Evolutionary conservation across 37 sponge, comb jelly and placozoan genomes (phyloP), one percentile per base, ranked within the genome.

Genomic region (Haliclona indistincta): DNA sequence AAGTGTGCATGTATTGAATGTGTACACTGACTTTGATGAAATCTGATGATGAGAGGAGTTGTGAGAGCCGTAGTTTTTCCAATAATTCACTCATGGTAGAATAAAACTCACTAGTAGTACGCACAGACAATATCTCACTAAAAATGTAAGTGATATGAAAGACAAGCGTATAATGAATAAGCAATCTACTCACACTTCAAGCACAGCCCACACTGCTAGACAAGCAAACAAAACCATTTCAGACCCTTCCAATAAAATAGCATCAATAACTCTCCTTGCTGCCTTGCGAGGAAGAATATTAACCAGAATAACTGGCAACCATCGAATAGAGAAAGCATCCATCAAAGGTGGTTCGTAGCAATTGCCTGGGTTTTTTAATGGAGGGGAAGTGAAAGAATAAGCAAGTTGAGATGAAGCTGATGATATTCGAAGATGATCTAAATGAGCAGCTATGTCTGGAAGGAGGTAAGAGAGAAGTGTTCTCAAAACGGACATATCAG

Each of bases 291-390:
- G 93, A 0, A 96, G 85, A 22, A 86, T 71, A 39, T 82, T 83
- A 40, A 94, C 89, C 63, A 89, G 93, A 41, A 92, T 63, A 1
- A 90, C 89, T 13, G 93, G 87, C 61, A 96, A 92, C 97, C 97
- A 96, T 82, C 89, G 97, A 78, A 96, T 78, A 0, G 94, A 85
- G 63, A 96, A 92, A 28, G 89, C 87, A 64, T 96, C 87, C 1
- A 84, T 83, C 42, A 96, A 73, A 0, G 97, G 97, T 1, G 97
- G 97, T 60, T 96, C 97, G 54, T 86, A 92, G n/a, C n/a, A n/a
- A 8, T 85, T 67, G 17, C 34, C 39, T 22, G 79, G 39, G 62
- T 81, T 76, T 47, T 75, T 52, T 0, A 34, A 29, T n/a, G 68
- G 83, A 0, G 92, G 84, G 44, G 77, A n/a, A n/a, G n/a, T n/a